Conservation (phyloP, 1,140 invertebrate species). For the Carposina sasakii region DNA sequence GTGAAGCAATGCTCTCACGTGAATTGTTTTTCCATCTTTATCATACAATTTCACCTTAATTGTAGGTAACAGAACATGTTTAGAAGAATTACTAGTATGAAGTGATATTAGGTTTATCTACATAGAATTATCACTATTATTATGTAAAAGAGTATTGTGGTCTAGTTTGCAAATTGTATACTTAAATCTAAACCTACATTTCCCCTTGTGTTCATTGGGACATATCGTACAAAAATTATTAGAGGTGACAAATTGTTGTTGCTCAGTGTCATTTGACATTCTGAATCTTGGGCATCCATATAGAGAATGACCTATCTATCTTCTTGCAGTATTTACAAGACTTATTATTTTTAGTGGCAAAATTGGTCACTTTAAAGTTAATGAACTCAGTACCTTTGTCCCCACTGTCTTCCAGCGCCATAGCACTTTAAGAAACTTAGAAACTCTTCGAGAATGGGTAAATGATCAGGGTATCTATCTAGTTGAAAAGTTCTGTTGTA, state of each 20-base stretch:
- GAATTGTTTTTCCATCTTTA: constrained; percentile 11
- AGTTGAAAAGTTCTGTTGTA: constrained; percentile 19
- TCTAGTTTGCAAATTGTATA: constrained; percentile 20
- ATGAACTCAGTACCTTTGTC: not conserved
- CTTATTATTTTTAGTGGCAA: constrained; percentile 9
- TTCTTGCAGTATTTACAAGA: constrained; percentile 12
- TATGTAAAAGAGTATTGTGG: constrained; percentile 23
- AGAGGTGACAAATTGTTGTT: not conserved
- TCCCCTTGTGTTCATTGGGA: not conserved
- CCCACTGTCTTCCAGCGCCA: constrained; percentile 19
- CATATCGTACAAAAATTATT: not conserved
- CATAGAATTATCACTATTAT: not conserved
- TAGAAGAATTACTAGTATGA: not conserved
- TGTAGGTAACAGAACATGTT: constrained; percentile 15
- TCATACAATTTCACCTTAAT: constrained; percentile 19
- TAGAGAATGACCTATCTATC: constrained; percentile 1
- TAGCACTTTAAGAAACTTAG: constrained; percentile 24
- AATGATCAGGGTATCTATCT: constrained; percentile 14
- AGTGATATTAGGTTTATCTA: not conserved
- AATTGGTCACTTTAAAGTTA: constrained; percentile 5
- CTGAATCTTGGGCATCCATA: not conserved
- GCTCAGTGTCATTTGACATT: not conserved
- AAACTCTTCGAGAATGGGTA: constrained; percentile 22
- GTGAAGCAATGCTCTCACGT: constrained; percentile 22
- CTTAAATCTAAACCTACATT: constrained; percentile 21